Evolutionary conservation across 2,888 invertebrate species (phyloP), one percentile per base, ranked within the genome.

Genomic region (Caenorhabditis angaria): DNA sequence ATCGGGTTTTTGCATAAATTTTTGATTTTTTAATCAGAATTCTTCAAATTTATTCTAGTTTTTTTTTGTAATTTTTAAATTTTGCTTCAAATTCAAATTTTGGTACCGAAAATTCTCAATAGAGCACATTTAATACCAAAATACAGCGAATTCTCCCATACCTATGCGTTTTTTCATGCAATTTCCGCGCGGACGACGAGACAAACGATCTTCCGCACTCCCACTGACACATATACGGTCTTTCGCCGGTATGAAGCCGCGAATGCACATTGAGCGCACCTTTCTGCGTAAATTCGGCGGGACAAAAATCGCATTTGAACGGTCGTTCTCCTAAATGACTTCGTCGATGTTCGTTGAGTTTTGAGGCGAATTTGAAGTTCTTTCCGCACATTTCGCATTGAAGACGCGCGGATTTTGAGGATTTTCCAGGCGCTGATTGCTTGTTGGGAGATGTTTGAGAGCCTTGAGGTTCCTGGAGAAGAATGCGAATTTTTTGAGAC

Each of bases 141-240:
- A n/a, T n/a, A n/a, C n/a, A n/a, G n/a, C n/a, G n/a, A n/a, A n/a
- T n/a, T n/a, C n/a, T 41, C 10, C 22, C 35, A 35, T 27, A 67
- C 60, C 72, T 77, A 60, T 83, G 83, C 14, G 62, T 63, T 41
- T 75, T 81, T 51, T 83, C 83, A 56, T 83, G 83, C 35, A 78
- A 63, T n/a, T 67, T 64, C 41, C 74, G 61, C 0, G 82, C 82
- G 2, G 83, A 83, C 0, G 82, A 61, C 2, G 83, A 83, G 12
- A 70, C 54, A 57, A 83, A 83, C 3, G 66, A 47, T 58, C 75
- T 80, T n/a, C 83, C 83, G 56, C 83, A 83, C 0, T 82, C 82
- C 83, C 83, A 83, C 24, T 76, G 73, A 63, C 83, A 83, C 4
- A 53, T 22, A 61, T 76, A 83, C 20, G 83, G 82, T 20, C 65